A percentile compares a stretch with the other conserved stretches of the same genome.
These are phyloP conservation scores for Stichodactyla mertensii DNA, from an alignment of 64 coral and sea anemone genomes.

Conservation along the genomic window DNA sequence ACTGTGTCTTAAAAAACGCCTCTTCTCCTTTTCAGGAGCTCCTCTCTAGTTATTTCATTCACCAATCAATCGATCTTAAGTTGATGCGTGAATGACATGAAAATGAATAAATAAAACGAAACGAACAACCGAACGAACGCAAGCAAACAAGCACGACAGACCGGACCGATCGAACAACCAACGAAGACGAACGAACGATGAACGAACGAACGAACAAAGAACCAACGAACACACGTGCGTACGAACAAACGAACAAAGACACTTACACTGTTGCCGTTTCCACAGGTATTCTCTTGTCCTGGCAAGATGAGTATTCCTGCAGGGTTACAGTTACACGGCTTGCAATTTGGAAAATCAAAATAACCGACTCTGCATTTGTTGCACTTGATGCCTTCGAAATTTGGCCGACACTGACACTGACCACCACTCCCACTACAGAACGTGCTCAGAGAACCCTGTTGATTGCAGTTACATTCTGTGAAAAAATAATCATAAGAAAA, in stretches of 20 bases:
- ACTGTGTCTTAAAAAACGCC: neutral
- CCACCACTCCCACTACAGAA: slow-evolving; percentile 80
- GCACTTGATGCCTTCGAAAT: slow-evolving; percentile 74
- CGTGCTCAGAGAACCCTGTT: slow-evolving; percentile 64
- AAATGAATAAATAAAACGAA: too few relatives aligned
- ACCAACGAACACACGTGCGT: neutral
- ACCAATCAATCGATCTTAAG: too few relatives aligned
- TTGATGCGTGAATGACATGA: too few relatives aligned
- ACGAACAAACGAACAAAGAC: neutral
- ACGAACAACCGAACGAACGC: too few relatives aligned
- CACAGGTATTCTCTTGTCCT: slow-evolving; percentile 54
- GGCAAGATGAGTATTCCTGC: slow-evolving; percentile 65
- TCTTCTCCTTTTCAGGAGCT: too few relatives aligned
- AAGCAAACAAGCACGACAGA: too few relatives aligned
- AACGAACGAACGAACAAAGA: too few relatives aligned
- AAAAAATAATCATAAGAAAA: neutral
- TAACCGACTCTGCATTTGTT: slow-evolving; percentile 81
- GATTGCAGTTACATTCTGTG: slow-evolving; percentile 77
- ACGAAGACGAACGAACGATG: too few relatives aligned
- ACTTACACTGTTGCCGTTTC: slow-evolving; percentile 45
- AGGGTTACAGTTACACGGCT: slow-evolving; percentile 79
- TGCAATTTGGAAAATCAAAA: slow-evolving; percentile 79
- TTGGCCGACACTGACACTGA: slow-evolving; percentile 82
- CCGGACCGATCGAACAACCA: too few relatives aligned
- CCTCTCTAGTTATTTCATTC: too few relatives aligned